These are phyloP conservation scores for Heterodera schachtii DNA, from an alignment of 1,140 invertebrate genomes.

Conservation along the genomic window DNA sequence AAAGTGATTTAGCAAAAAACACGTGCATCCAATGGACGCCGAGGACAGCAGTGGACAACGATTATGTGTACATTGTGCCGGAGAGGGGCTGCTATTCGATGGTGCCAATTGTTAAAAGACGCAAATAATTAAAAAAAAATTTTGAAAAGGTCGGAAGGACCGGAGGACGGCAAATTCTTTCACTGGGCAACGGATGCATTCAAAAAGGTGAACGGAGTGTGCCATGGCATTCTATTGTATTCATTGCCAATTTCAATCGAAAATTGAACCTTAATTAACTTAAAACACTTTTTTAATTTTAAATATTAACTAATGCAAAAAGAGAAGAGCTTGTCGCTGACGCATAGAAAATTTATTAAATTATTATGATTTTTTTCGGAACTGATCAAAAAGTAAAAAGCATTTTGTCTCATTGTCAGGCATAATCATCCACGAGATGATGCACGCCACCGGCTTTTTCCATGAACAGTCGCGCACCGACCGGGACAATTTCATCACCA, in stretches of 20 bases:
- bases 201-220: constrained; percentile 50
- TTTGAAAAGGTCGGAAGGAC: constrained; percentile 46
- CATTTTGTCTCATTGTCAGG: constrained; percentile 7
- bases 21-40: constrained; percentile 64
- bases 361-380: too few relatives aligned
- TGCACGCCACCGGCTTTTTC: constrained; percentile 67
- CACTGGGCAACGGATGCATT: constrained; percentile 74
- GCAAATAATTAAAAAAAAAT: background rate
- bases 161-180: constrained; percentile 70
- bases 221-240: too few relatives aligned
- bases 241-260: too few relatives aligned
- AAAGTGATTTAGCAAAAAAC: constrained; percentile 28
- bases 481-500: constrained; percentile 63
- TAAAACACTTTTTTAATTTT: too few relatives aligned
- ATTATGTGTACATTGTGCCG: constrained; percentile 64
- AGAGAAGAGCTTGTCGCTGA: too few relatives aligned
- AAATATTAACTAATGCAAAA: too few relatives aligned
- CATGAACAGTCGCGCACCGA: constrained; percentile 68
- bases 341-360: too few relatives aligned
- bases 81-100: constrained; percentile 55
- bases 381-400: too few relatives aligned
- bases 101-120: constrained; percentile 28
- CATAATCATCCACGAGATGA: constrained; percentile 67
- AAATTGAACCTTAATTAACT: too few relatives aligned
- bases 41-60: constrained; percentile 51